Percentiles rank a stretch among this genome's conserved stretches.
phyloP scores from a whole-genome alignment of 2,113 vertebrate genomes.

The Cygnus buccinator region DNA sequence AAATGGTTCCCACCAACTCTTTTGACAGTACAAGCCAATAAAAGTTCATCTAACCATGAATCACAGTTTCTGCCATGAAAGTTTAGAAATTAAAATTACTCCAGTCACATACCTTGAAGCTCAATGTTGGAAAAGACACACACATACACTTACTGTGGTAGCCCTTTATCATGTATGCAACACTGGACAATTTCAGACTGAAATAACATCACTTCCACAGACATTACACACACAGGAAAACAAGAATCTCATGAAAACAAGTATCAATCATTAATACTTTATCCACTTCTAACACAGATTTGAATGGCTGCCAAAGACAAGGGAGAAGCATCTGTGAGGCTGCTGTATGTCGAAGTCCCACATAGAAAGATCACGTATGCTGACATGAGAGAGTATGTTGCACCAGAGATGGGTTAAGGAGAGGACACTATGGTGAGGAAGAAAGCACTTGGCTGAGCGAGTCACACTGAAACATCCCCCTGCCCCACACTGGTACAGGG shows the following conservation, averaged over 20 bases:
- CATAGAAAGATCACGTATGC: not conserved
- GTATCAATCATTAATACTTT: not conserved
- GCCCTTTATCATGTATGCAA: not conserved
- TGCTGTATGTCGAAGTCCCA: not conserved
- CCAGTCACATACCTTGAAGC: not conserved
- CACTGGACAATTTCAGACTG: not conserved
- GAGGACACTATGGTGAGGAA: rapidly evolving
- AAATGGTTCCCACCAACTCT: not conserved
- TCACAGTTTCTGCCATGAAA: not conserved
- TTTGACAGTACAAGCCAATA: not conserved
- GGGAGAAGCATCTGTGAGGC: constrained; percentile 13
- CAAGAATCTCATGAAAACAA: not conserved
- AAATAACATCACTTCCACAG: not conserved
- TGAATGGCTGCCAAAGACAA: constrained; percentile 14
- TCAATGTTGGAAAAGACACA: not conserved
- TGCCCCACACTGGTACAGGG: not conserved
- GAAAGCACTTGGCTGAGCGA: not conserved
- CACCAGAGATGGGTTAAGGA: not conserved
- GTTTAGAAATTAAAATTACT: constrained; percentile 17
- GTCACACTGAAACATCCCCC: not conserved
- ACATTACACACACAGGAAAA: not conserved
- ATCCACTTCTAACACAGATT: not conserved
- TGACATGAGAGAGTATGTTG: not conserved
- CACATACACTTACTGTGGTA: not conserved
- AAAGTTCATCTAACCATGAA: not conserved